phyloP scores from a whole-genome alignment of 2,888 invertebrate genomes.

The Eupithecia dodoneata region DNA sequence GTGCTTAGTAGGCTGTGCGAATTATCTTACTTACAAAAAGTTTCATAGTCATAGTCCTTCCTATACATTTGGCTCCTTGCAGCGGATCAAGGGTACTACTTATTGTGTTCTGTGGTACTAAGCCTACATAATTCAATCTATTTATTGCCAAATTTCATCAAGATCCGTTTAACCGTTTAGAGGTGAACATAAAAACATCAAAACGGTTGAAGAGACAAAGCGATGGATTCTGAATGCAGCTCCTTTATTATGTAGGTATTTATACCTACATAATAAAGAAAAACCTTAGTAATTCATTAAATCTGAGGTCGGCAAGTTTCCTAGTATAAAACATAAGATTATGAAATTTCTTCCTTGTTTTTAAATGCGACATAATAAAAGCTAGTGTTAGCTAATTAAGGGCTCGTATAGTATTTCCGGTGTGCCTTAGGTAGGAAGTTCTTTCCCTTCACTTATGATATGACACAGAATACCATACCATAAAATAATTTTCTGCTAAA shows the following conservation, averaged over 20 bases:
- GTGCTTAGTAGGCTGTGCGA: no score
- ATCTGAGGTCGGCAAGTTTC: background rate
- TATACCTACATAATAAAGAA: no score
- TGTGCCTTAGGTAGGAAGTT: background rate
- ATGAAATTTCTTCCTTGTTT: slow-evolving; percentile 1
- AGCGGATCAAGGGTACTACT: no score
- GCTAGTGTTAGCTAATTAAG: background rate
- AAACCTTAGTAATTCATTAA: background rate
- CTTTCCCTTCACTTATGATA: background rate
- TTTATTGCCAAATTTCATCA: no score
- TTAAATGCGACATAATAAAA: background rate
- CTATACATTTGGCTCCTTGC: no score
- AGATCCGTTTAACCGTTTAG: no score
- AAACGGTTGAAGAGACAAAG: background rate
- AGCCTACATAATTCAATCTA: no score
- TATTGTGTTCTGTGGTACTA: no score
- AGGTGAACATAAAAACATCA: no score
- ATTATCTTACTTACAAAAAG: no score
- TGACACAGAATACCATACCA: slow-evolving; percentile 1
- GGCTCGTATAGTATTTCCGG: background rate
- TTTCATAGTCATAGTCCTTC: no score
- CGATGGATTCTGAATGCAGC: background rate
- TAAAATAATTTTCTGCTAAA: background rate
- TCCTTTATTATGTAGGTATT: background rate
- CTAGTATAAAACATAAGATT: background rate